Evolutionary conservation across 1,140 invertebrate species (phyloP).

Genomic region (Lineus longissimus): DNA sequence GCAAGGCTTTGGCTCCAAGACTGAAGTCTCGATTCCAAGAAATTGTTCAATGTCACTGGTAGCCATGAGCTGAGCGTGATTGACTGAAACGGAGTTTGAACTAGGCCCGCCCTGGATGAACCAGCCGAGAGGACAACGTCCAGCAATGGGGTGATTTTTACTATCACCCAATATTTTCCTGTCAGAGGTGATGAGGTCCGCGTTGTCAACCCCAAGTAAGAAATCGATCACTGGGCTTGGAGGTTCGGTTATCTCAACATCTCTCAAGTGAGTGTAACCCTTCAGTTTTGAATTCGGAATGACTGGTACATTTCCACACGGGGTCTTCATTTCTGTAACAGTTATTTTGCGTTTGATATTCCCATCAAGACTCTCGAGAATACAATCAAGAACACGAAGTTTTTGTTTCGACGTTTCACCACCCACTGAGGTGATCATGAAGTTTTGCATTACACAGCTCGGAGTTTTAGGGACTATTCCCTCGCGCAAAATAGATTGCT

Average conservation of each 20-base stretch:
- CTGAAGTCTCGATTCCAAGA: neutral
- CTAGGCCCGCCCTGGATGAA: neutral
- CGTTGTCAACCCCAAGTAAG: conserved; percentile 3
- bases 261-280: neutral
- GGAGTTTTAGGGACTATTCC: neutral
- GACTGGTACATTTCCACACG: conserved; percentile 4
- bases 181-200: neutral
- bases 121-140: neutral
- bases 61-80: neutral
- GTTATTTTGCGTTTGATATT: neutral
- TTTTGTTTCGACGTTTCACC: neutral
- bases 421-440: neutral
- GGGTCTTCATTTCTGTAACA: conserved; percentile 2
- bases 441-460: neutral
- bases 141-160: neutral
- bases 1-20: neutral
- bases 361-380: neutral
- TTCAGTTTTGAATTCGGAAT: neutral
- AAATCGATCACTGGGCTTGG: neutral
- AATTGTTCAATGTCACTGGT: neutral
- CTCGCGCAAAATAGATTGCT: neutral
- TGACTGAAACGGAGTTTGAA: neutral
- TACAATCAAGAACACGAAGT: neutral
- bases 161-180: neutral
- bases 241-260: neutral